Conservation (phyloP, 2,113 vertebrate genomes). For the Lagopus leucura region DNA sequence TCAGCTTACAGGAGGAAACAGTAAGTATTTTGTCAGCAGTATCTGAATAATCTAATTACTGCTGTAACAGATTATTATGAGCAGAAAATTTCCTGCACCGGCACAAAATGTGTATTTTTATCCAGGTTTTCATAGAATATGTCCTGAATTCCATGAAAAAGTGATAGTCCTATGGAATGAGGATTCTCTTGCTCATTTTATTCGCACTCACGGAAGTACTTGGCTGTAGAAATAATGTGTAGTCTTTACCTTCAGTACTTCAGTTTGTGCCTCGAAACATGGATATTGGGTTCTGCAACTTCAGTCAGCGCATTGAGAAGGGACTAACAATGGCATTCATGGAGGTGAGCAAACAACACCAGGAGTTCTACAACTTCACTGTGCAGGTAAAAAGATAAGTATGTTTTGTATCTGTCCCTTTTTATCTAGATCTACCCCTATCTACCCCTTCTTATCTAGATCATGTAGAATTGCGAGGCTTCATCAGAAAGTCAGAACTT, state of each 20-base stretch:
- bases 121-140: background rate
- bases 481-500: background rate
- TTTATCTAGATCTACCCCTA: too few relatives aligned
- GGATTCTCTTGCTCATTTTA: background rate
- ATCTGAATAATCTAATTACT: background rate
- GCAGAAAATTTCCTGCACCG: background rate
- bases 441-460: background rate
- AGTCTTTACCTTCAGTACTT: conserved; percentile 82
- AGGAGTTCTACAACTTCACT: conserved; percentile 86
- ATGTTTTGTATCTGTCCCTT: background rate
- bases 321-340: conserved; percentile 87
- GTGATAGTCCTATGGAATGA: background rate
- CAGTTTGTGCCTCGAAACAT: conserved; percentile 93
- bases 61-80: background rate
- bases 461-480: background rate
- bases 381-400: conserved; percentile 84
- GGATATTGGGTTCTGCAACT: conserved; percentile 90
- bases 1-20: background rate
- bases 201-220: background rate
- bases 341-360: conserved; percentile 84
- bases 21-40: background rate
- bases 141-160: background rate
- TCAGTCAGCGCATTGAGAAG: conserved; percentile 89
- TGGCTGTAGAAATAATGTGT: background rate
- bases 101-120: background rate